phyloP scores from a whole-genome alignment of 2,888 invertebrate genomes.

The Capitulum mitella region DNA sequence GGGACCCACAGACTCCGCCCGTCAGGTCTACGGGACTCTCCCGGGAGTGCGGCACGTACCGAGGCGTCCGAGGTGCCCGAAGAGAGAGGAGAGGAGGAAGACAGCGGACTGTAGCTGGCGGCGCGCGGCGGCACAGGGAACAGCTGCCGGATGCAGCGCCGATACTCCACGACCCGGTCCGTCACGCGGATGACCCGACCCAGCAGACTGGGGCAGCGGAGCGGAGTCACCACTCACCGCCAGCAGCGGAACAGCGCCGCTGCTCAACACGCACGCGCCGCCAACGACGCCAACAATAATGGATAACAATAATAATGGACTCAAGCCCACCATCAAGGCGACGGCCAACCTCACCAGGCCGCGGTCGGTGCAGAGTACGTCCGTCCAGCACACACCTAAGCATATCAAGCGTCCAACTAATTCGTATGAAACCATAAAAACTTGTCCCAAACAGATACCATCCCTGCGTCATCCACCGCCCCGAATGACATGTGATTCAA shows the following conservation, averaged over 20 bases:
- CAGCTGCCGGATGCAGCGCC: constrained; percentile 57
- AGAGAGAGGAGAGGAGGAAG: background rate
- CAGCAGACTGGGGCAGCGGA: constrained; percentile 55
- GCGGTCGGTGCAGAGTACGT: no score
- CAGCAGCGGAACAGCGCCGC: background rate
- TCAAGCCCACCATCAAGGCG: no score
- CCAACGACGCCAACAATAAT: background rate
- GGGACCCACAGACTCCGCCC: no score
- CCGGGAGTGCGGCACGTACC: no score
- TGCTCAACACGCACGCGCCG: background rate
- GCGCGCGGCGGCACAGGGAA: constrained; percentile 42
- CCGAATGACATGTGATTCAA: background rate
- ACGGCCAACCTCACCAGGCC: no score
- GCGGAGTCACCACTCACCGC: background rate
- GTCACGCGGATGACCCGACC: constrained; percentile 88
- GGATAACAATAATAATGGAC: background rate
- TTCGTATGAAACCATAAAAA: background rate
- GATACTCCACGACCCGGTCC: constrained; percentile 76
- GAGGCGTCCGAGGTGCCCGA: background rate
- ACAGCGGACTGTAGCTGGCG: background rate
- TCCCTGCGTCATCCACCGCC: background rate
- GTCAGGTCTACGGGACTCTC: no score
- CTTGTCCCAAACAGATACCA: background rate
- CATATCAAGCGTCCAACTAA: no score
- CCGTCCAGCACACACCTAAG: no score